These are phyloP conservation scores for Drosophila yooni DNA, from an alignment of 2,888 invertebrate species.

Conservation along the genomic window DNA sequence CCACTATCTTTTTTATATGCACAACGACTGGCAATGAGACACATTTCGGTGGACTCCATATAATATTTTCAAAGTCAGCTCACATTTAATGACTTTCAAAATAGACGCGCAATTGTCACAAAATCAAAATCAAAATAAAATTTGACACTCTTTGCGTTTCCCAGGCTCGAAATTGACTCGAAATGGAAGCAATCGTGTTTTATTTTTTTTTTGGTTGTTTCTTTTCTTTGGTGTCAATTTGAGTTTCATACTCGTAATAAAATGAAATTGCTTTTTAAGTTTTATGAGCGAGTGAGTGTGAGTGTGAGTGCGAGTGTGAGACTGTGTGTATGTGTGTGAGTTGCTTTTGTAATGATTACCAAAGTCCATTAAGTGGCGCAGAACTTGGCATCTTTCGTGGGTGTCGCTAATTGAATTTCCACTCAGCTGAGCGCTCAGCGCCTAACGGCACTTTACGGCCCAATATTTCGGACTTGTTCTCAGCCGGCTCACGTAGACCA, in stretches of 20 bases:
- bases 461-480: conserved; percentile 34
- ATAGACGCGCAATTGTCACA: conserved; percentile 49
- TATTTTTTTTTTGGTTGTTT: neutral
- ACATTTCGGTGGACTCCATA: conserved; percentile 21
- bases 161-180: conserved; percentile 50
- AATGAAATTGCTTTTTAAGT: conserved; percentile 75
- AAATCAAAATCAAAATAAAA: conserved; percentile 35
- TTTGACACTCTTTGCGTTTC: conserved; percentile 53
- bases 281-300: conserved; percentile 23
- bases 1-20: conserved; percentile 18
- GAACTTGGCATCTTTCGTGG: conserved; percentile 57
- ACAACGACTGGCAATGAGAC: conserved; percentile 32
- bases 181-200: conserved; percentile 44
- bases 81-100: conserved; percentile 58
- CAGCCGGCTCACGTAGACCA: conserved; percentile 35
- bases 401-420: conserved; percentile 79
- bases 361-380: conserved; percentile 48
- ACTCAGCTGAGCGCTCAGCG: conserved; percentile 38
- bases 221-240: conserved; percentile 62
- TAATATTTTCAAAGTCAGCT: conserved; percentile 39
- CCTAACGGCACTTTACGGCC: conserved; percentile 64
- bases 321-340: neutral
- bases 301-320: neutral
- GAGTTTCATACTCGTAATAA: conserved; percentile 65
- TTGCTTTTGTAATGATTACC: conserved; percentile 57